Base-by-base conservation (phyloP, 2,888 invertebrate genomes). In the Ophioninae sp. region DNA sequence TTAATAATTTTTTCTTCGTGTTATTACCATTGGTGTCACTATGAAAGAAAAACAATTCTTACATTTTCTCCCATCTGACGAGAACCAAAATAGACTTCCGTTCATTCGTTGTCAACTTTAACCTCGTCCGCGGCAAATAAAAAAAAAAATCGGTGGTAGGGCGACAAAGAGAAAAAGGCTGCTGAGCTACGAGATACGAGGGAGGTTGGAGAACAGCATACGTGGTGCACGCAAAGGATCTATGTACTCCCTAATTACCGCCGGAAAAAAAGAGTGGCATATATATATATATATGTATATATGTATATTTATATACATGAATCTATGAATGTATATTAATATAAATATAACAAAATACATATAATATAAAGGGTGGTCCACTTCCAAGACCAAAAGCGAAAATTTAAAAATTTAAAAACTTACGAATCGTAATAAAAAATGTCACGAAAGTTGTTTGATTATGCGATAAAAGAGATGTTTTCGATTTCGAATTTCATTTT, bases 201-300 rank as follows among this genome's bases (percentile, higher is more conserved):
- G 64, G 37, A 73, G 23, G 81, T 44, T 83, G 68, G 63, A 78
- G 37, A 39, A 51, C 39, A 2, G 63, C 23, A 79, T 39, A 79
- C 71, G 58, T 73, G 30, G 67, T 80, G 22, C 68, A 78, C 64
- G 74, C 72, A 44, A 76, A 81, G 41, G 89, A 93, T 92, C 92
- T 92, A 93, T 92, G 92, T 92, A 93, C 93, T 93, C 93, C 93
- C 93, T 92, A 93, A 88, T 20, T 68, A 88, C 91, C 92, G 92
- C 91, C 91, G 89, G 30, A 59, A 56, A 76, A 51, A 51, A 51
- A 3, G 51, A 17, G 17, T 17, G 51, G 17, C 3, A 17, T 51
- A 51, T 17, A 51, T 51, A 51, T 51, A 51, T 51, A 51, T 51
- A 51, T 51, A 51, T 51, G 13, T 51, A 17, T 51, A 17, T 51